phyloP scores from a whole-genome alignment of 2,113 vertebrate genomes.

The Phalacrocorax aristotelis region DNA sequence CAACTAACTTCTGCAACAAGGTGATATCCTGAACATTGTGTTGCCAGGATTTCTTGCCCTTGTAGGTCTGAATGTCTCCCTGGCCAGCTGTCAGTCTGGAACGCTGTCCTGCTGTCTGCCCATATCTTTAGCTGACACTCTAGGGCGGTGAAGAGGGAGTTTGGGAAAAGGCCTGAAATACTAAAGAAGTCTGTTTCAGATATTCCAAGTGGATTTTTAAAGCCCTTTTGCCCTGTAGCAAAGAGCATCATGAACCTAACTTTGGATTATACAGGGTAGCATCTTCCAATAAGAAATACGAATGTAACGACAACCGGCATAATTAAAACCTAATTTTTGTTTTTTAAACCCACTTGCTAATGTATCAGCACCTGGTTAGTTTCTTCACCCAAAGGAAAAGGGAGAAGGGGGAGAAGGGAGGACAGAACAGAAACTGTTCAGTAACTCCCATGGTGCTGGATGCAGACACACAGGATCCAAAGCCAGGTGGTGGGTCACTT shows the following conservation, averaged over 20 bases:
- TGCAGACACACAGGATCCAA: background rate
- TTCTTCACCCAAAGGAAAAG: background rate
- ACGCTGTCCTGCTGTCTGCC: background rate
- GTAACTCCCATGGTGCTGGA: background rate
- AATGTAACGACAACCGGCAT: background rate
- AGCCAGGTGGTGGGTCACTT: background rate
- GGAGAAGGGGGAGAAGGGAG: background rate
- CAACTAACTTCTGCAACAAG: background rate
- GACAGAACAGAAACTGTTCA: background rate
- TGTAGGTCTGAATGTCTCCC: background rate
- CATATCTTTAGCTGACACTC: background rate
- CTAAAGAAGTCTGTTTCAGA: background rate
- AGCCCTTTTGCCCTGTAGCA: background rate
- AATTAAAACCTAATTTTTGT: background rate
- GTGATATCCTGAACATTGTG: background rate
- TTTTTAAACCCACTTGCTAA: background rate
- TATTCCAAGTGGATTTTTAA: background rate
- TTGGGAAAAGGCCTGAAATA: background rate
- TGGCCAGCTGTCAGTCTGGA: background rate
- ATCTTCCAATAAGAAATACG: background rate
- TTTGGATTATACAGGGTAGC: background rate
- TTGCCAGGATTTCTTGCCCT: background rate
- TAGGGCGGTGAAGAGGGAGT: background rate
- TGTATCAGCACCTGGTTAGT: background rate
- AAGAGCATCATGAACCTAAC: background rate